Percentiles rank a stretch among this genome's conserved stretches.
Conservation (phyloP, 2,113 vertebrate species). For the Vidua chalybeata region DNA sequence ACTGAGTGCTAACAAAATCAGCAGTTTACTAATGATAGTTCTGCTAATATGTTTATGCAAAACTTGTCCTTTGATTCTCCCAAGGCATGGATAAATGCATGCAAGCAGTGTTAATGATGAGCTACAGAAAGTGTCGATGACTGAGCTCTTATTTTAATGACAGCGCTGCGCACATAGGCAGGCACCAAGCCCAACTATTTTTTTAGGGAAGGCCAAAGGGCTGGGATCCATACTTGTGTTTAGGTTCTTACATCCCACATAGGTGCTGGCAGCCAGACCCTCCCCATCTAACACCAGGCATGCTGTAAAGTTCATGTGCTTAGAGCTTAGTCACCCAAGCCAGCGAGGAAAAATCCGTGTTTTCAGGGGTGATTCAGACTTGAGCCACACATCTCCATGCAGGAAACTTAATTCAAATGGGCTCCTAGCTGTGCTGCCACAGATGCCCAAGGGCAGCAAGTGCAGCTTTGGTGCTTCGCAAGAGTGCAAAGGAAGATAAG, state of each 20-base stretch:
- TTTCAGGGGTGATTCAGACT: neutral
- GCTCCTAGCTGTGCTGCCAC: neutral
- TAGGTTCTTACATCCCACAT: neutral
- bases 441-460: accelerated
- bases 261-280: neutral
- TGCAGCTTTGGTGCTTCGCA: neutral
- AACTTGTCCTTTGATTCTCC: conserved; percentile 12
- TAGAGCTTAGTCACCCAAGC: neutral
- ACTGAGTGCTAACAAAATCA: neutral
- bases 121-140: neutral
- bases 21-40: neutral
- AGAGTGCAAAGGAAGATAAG: neutral
- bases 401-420: neutral
- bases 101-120: neutral
- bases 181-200: neutral
- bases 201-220: neutral
- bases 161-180: accelerated
- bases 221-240: neutral
- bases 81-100: neutral
- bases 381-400: neutral
- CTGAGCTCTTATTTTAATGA: neutral
- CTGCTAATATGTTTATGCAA: conserved; percentile 8
- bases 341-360: accelerated
- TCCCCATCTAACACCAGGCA: neutral
- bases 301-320: neutral